Percentiles rank a stretch among this genome's conserved stretches.
Evolutionary conservation across 2,888 invertebrate genomes (phyloP).

Genomic region (Hirtodrosophila histrioides): DNA sequence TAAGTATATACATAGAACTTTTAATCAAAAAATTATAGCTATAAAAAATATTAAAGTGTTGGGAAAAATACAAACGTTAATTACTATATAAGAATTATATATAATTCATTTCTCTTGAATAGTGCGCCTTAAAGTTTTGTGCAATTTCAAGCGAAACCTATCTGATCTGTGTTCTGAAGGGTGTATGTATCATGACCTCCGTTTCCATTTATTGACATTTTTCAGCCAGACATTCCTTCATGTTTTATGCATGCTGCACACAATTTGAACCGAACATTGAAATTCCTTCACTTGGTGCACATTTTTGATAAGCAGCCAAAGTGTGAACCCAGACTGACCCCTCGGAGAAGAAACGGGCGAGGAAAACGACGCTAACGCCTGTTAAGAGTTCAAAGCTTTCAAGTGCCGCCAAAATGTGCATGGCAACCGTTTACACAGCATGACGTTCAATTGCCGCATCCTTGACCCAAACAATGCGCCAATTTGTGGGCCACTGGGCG

Average conservation of each 20-base stretch:
- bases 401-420: constrained; percentile 43
- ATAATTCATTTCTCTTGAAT: too few relatives aligned
- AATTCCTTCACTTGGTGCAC: constrained; percentile 40
- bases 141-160: background rate
- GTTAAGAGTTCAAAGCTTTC: constrained; percentile 70
- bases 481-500: constrained; percentile 51
- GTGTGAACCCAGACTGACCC: constrained; percentile 40
- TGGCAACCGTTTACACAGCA: constrained; percentile 29
- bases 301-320: constrained; percentile 28
- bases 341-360: background rate
- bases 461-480: constrained; percentile 76
- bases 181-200: constrained; percentile 13
- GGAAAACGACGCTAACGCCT: constrained; percentile 13
- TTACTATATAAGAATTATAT: too few relatives aligned
- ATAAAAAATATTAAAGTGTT: too few relatives aligned
- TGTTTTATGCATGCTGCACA: constrained; percentile 69
- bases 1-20: too few relatives aligned
- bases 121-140: too few relatives aligned
- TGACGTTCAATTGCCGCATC: constrained; percentile 54
- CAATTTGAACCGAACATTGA: constrained; percentile 39
- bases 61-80: too few relatives aligned
- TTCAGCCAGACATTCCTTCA: constrained; percentile 60
- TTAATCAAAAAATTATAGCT: too few relatives aligned
- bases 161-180: constrained; percentile 3
- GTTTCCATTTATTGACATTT: constrained; percentile 39